Percentiles rank a stretch among this genome's conserved stretches.
phyloP scores from a whole-genome alignment of 2,113 vertebrate genomes.

The Chamaea fasciata region DNA sequence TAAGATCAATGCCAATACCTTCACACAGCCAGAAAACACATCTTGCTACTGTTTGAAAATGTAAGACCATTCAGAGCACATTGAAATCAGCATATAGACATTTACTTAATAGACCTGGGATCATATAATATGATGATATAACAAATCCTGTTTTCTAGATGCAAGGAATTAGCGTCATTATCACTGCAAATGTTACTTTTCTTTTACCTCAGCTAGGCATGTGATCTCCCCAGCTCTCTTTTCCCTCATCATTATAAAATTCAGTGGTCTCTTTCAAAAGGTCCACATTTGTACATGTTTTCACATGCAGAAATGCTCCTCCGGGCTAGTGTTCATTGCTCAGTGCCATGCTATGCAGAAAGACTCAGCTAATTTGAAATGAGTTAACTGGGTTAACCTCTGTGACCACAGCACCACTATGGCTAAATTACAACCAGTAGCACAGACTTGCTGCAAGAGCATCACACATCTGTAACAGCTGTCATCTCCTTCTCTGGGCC shows the following conservation, averaged over 20 bases:
- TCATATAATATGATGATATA: neutral
- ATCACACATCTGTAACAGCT: conserved; percentile 13
- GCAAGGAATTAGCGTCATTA: neutral
- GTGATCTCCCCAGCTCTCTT: neutral
- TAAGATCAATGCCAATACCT: neutral
- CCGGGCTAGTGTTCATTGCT: neutral
- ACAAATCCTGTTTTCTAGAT: neutral
- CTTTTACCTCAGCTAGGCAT: neutral
- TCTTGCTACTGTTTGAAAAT: neutral
- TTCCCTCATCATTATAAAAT: neutral
- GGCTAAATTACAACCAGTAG: conserved; percentile 39
- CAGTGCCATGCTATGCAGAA: neutral
- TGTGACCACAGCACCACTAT: conserved; percentile 27
- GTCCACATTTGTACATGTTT: neutral
- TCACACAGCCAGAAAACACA: neutral
- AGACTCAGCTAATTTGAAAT: conserved; percentile 27
- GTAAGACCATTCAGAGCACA: neutral
- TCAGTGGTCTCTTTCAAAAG: neutral
- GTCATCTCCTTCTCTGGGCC: conserved; percentile 27
- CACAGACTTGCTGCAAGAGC: neutral
- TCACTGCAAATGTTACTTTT: neutral
- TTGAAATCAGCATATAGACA: neutral
- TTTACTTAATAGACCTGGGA: neutral
- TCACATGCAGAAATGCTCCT: neutral
- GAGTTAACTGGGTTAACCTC: conserved; percentile 53